Evolutionary conservation across 2,888 invertebrate genomes (phyloP).

Genomic region (Eutolmus rufibarbis): DNA sequence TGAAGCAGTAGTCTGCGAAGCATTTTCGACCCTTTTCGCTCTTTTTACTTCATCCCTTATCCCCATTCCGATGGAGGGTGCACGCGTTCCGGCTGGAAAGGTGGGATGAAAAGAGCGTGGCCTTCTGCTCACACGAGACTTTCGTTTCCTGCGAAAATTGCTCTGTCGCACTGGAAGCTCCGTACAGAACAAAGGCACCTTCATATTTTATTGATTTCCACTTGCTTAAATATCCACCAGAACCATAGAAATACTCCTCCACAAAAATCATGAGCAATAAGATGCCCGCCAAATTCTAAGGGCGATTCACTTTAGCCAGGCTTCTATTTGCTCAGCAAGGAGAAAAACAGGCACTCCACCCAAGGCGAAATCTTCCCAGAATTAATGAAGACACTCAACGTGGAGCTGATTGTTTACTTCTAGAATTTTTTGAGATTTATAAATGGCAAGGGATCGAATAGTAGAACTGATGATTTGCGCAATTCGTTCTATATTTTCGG

Average conservation of each 20-base stretch:
- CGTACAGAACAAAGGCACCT: not conserved
- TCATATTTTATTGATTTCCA: not conserved
- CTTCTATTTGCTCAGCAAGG: not conserved
- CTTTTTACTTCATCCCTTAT: not conserved
- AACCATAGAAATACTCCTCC: not conserved
- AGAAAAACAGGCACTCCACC: not conserved
- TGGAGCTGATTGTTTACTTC: not conserved
- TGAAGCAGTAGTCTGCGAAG: not conserved
- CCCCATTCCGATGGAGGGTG: not conserved
- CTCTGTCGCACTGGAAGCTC: not conserved
- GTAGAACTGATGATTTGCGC: not conserved
- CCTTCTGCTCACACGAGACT: not conserved
- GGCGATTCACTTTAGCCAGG: not conserved
- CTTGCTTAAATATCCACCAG: not conserved
- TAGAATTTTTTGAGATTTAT: not conserved
- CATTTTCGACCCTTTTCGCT: not conserved
- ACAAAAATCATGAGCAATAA: not conserved
- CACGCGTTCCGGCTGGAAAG: not conserved
- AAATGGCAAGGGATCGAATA: not conserved
- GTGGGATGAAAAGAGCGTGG: not conserved
- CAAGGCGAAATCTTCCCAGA: not conserved
- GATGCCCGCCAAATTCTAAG: not conserved
- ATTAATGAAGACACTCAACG: not conserved
- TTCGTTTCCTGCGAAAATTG: not conserved
- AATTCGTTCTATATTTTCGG: not conserved